Base-by-base conservation (phyloP, 1,140 invertebrate species). In the Pinna nobilis region DNA sequence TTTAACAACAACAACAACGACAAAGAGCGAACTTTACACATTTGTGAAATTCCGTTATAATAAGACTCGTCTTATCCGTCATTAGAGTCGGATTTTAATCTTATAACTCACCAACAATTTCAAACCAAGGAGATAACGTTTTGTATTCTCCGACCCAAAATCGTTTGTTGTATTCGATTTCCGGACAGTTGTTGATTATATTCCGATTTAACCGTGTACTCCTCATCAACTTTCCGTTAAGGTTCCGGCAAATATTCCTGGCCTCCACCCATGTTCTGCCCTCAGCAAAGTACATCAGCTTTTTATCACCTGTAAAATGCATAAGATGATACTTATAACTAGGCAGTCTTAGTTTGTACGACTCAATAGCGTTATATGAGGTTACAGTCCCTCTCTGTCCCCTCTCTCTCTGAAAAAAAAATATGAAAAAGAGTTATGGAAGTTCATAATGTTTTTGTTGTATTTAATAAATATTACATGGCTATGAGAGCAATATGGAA, bases 141-240 rank as follows among this genome's bases (percentile, higher is more conserved):
- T 35, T 32, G 18, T 63, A 35, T 30, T 63, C 59, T 25, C 59
- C 59, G 3, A 63, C 59, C 59, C 59, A 63, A 35, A 63, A 63
- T 35, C 59, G 39, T 23, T 44, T 20, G 25, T 23, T 23, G 23
- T n/a, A 15, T 25, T 63, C 59, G 1, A 63, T 63, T 25, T 63
- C 59, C 20, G 18, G 5, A 15, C 59, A 63, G 25, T 44, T 63
- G 32, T 63, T 35, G n/a, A 63, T 63, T 25, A 63, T 63, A 35
- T 63, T 44, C 23, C 59, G n/a, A 23, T 63, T 63, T 20, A 63
- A 35, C 9, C n/a, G 18, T 3, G 35, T 63, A 37, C 59, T 63
- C 6, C n/a, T 32, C 59, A 63, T 63, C 23, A 63, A 23, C 25
- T 63, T 39, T 13, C 59, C 59, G 59, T 41, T 41, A 23, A 33